Percentiles rank a stretch among this genome's conserved stretches.
Conservation (phyloP, 2,888 invertebrate genomes). For the Drosophila paranaensis region DNA sequence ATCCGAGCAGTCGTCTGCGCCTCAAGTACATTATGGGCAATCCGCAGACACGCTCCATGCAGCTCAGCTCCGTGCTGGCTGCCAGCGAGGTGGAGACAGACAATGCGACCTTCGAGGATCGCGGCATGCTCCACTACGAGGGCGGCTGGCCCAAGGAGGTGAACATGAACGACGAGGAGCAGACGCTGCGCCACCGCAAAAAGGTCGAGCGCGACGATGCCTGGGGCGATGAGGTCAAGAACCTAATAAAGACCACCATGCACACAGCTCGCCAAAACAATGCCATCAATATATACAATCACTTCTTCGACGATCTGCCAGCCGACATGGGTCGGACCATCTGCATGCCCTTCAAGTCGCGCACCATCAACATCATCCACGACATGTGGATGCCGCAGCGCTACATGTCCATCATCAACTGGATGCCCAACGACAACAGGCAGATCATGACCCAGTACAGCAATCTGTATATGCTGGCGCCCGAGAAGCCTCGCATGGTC, state of each 20-base stretch:
- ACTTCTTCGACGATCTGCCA: constrained; percentile 88
- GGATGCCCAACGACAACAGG: constrained; percentile 87
- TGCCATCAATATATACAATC: constrained; percentile 91
- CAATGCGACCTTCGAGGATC: constrained; percentile 76
- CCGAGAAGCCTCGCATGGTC: constrained; percentile 24
- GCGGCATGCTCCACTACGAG: constrained; percentile 90
- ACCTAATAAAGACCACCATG: constrained; percentile 59
- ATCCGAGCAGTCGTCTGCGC: constrained; percentile 86
- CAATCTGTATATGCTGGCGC: constrained; percentile 36
- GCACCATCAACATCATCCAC: constrained; percentile 89
- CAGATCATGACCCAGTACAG: constrained; percentile 75
- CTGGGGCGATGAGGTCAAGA: constrained; percentile 88
- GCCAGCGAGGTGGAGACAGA: constrained; percentile 79
- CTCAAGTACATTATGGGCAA: constrained; percentile 87
- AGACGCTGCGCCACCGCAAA: constrained; percentile 89
- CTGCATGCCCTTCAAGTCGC: constrained; percentile 86
- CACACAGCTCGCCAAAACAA: constrained; percentile 88
- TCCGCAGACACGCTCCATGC: constrained; percentile 87
- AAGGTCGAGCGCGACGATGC: constrained; percentile 92
- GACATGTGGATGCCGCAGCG: constrained; percentile 85
- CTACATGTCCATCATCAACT: constrained; percentile 87
- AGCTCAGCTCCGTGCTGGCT: constrained; percentile 86
- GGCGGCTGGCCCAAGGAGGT: constrained; percentile 95
- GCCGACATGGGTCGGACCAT: constrained; percentile 84
- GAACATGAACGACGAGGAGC: constrained; percentile 88